phyloP scores from a whole-genome alignment of 2,113 vertebrate genomes.

The Eurystomus gularis region DNA sequence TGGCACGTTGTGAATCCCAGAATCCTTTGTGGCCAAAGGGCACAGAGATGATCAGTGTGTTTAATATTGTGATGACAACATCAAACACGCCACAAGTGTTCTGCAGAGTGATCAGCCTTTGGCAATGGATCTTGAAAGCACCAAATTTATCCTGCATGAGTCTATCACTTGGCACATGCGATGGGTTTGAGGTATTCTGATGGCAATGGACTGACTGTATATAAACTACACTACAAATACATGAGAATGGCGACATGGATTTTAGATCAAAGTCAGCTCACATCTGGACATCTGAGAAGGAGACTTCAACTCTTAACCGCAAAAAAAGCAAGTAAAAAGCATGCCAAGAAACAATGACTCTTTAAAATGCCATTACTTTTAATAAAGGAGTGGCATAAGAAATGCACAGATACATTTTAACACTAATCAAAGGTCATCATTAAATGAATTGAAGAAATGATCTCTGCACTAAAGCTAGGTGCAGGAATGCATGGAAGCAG shows the following conservation, averaged over 20 bases:
- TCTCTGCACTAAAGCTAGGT: not conserved
- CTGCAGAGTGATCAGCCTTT: not conserved
- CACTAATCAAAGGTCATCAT: not conserved
- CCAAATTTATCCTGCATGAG: not conserved
- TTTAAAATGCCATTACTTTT: not conserved
- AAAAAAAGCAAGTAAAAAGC: not conserved
- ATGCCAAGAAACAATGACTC: not conserved
- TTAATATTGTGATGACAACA: conserved; percentile 31
- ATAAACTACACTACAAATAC: not conserved
- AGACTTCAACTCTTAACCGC: not conserved
- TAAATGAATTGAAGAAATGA: not conserved
- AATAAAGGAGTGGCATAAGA: not conserved
- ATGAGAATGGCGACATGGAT: not conserved
- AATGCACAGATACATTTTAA: not conserved
- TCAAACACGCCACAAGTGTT: not conserved
- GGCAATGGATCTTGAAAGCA: not conserved
- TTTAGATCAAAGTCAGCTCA: not conserved
- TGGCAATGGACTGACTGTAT: not conserved
- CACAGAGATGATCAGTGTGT: not conserved
- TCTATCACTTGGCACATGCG: not conserved
- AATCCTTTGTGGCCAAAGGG: not conserved
- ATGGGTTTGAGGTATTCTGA: not conserved
- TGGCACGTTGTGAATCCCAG: conserved; percentile 1
- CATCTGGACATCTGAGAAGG: not conserved
- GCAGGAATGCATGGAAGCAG: not conserved